Percentiles rank a stretch among this genome's conserved stretches.
Evolutionary conservation across 2,888 invertebrate species (phyloP).

Genomic region (Rotaria magnacalcarata): DNA sequence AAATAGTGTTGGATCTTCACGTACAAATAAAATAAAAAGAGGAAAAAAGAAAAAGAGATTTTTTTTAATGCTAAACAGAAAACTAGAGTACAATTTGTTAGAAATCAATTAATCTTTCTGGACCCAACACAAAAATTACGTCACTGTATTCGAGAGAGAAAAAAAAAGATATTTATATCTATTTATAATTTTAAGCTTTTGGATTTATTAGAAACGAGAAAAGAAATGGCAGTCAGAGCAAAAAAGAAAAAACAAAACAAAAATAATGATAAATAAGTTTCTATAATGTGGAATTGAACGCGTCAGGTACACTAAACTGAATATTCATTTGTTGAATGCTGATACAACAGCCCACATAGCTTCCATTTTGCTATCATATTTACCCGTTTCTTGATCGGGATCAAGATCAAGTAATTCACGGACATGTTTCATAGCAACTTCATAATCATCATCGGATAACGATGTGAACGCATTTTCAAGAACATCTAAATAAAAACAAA

Average conservation of each 20-base stretch:
- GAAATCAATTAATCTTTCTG: background rate
- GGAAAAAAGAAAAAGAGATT: background rate
- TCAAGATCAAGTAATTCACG: slow-evolving; percentile 90
- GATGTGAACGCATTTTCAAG: slow-evolving; percentile 98
- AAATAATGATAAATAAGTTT: background rate
- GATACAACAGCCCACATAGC: slow-evolving; percentile 98
- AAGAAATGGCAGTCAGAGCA: background rate
- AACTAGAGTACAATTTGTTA: background rate
- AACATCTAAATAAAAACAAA: slow-evolving; percentile 77
- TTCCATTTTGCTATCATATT: slow-evolving; percentile 65
- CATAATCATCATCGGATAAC: slow-evolving; percentile 87
- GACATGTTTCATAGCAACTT: slow-evolving; percentile 92
- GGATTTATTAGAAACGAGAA: background rate
- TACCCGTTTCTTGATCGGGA: slow-evolving; percentile 88
- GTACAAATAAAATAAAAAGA: background rate
- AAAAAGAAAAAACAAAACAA: background rate
- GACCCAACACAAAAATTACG: background rate
- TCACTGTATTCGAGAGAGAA: background rate
- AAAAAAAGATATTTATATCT: too few species aligned
- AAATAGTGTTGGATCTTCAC: background rate
- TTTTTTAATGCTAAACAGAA: background rate
- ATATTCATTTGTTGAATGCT: slow-evolving; percentile 44
- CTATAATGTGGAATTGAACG: background rate
- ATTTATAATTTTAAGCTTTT: too few species aligned
- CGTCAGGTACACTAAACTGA: background rate